Conservation (phyloP, 2,797 vertebrate genomes). For the Liparis tanakae region DNA sequence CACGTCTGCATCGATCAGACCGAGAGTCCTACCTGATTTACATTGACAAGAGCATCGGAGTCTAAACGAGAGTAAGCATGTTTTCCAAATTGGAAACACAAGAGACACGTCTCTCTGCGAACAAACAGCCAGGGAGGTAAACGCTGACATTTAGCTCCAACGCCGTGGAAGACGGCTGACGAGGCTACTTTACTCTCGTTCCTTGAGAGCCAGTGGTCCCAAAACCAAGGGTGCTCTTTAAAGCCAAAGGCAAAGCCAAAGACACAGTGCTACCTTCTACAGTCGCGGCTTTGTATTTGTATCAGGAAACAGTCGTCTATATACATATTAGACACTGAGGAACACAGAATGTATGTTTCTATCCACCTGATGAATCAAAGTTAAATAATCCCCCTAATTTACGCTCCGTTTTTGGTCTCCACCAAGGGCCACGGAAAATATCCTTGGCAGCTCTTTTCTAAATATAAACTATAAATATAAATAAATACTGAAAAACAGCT, state of each 20-base stretch:
- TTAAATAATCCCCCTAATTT: not conserved
- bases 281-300: not conserved
- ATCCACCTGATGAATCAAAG: not conserved
- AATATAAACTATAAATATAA: too few species aligned
- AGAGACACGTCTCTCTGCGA: conserved; percentile 39
- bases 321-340: not conserved
- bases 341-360: not conserved
- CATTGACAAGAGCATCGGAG: conserved; percentile 59
- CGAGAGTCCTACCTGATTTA: conserved; percentile 69
- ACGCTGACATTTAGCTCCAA: conserved; percentile 52
- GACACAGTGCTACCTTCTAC: not conserved
- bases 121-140: conserved; percentile 54
- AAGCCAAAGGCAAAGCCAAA: not conserved
- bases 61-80: conserved; percentile 70
- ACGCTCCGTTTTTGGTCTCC: not conserved
- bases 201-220: conserved; percentile 16
- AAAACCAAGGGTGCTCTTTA: conserved; percentile 9
- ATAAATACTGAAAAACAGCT: too few species aligned
- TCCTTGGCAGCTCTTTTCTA: not conserved
- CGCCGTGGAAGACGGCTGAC: conserved; percentile 42
- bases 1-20: conserved; percentile 66
- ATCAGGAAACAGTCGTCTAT: not conserved
- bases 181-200: conserved; percentile 38
- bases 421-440: not conserved
- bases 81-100: conserved; percentile 72